Base-by-base conservation (phyloP, 2,888 invertebrate species). In the Drosophila subquinaria region DNA sequence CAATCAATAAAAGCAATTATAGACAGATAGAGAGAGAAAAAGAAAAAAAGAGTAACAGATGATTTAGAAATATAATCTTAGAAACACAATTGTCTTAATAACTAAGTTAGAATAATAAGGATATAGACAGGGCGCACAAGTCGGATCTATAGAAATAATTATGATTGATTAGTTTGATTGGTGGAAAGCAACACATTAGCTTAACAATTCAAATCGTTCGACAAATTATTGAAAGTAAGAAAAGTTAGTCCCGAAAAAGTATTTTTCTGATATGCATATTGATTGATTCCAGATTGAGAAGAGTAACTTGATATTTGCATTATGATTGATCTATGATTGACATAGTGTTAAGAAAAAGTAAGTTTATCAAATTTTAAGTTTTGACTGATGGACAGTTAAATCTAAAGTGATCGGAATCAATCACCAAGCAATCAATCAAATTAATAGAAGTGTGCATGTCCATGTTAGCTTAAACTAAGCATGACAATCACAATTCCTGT, bases 401-500 rank as follows among this genome's bases (percentile, higher is more conserved):
- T 36, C 9, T 13, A 51, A 51, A 13, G 35, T 13, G 20, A 23
- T 38, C 27, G 3, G 13, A 30, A 27, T 40, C 27, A 53, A 27
- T 53, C 36, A 17, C 17, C 10, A 11, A 17, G 11, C 35, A 20
- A n/a, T 20, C 51, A 23, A 13, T 45, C 38, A n/a, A 45, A 38
- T 23, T 42, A 36, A 52, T 23, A 27, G 11, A 40, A 38, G 15
- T 9, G 38, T n/a, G 36, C 4, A 48, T n/a, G 36, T 53, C 13
- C 8, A 40, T 20, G 30, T 53, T 13, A 33, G 20, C 27, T 35
- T 38, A 51, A 53, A 55, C 59, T 70, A 40, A 51, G 53, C 59
- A 50, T 57, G 64, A 64, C 48, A 48, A 17, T 52, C 45, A 47
- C 64, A 70, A 48, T 53, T 45, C 43, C 52, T 35, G 60, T 55